These are phyloP conservation scores for Phalacrocorax brasilianus DNA, from an alignment of 2,113 vertebrate genomes.

Conservation along the genomic window DNA sequence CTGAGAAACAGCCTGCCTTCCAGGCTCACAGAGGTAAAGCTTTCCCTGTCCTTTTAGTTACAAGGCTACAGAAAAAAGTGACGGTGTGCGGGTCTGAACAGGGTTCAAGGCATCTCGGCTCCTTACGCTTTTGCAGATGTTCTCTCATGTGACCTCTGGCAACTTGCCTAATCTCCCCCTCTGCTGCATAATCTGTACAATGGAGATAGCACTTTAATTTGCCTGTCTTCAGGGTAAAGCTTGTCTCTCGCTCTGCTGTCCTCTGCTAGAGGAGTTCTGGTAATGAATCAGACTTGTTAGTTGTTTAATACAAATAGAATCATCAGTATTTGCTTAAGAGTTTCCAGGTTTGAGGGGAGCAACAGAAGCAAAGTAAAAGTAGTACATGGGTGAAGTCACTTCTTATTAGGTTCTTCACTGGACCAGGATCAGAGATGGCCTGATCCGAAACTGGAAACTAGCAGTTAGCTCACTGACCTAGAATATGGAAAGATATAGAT, in stretches of 20 bases:
- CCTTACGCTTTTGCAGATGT: fast-evolving
- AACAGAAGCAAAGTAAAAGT: background rate
- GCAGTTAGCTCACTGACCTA: background rate
- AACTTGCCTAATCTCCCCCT: background rate
- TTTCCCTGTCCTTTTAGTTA: background rate
- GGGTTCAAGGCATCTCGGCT: background rate
- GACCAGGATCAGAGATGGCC: background rate
- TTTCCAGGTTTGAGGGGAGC: background rate
- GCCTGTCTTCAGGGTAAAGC: background rate
- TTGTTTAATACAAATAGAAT: background rate
- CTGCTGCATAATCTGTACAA: background rate
- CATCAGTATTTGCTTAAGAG: background rate
- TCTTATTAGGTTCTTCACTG: background rate
- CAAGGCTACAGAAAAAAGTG: background rate
- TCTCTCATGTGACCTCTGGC: background rate
- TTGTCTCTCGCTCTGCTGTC: background rate
- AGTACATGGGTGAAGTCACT: background rate
- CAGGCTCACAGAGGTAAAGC: background rate
- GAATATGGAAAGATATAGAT: background rate
- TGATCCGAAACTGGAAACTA: background rate
- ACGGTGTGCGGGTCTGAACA: background rate
- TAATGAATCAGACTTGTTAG: background rate
- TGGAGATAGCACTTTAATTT: slow-evolving; percentile 31
- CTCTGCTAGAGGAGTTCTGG: background rate
- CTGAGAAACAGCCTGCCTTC: background rate